A percentile compares a stretch with the other conserved stretches of the same genome.
Evolutionary conservation across 64 coral and sea anemone genomes (phyloP).

Genomic region (Exaiptasia diaphana): DNA sequence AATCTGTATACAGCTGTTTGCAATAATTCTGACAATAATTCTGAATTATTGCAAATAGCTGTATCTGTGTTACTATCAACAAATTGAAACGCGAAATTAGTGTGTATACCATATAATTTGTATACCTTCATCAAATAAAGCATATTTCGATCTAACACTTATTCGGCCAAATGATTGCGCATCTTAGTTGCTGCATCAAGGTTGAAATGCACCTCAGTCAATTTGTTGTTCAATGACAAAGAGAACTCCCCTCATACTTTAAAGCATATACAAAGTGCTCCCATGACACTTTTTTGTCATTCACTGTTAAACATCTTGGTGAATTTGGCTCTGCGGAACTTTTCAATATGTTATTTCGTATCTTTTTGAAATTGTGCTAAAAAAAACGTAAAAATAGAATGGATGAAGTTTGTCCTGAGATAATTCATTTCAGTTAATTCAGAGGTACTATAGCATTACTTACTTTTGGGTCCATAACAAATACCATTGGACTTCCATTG

Average conservation of each 20-base stretch:
- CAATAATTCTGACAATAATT: background rate
- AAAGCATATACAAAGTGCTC: conserved; percentile 3
- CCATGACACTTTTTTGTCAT: conserved; percentile 1
- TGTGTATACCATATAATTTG: background rate
- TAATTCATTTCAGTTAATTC: too few relatives aligned
- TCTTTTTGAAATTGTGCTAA: too few relatives aligned
- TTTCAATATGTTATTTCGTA: too few relatives aligned
- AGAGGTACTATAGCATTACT: too few relatives aligned
- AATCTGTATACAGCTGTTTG: too few relatives aligned
- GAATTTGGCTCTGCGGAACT: background rate
- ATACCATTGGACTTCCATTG: conserved; percentile 4
- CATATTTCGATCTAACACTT: conserved; percentile 7
- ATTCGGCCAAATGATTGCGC: background rate
- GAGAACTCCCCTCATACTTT: background rate
- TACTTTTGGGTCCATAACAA: too few relatives aligned
- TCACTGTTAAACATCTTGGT: conserved; percentile 35
- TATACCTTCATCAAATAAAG: conserved; percentile 16
- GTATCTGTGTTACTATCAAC: too few relatives aligned
- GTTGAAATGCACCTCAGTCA: background rate
- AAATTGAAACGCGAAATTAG: background rate
- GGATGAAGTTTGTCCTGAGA: too few relatives aligned
- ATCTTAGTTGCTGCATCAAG: conserved; percentile 20
- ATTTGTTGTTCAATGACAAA: conserved; percentile 1
- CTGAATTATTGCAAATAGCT: too few relatives aligned
- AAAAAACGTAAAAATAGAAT: too few relatives aligned